phyloP scores from a whole-genome alignment of 2,113 vertebrate genomes.

The Misgurnus anguillicaudatus region DNA sequence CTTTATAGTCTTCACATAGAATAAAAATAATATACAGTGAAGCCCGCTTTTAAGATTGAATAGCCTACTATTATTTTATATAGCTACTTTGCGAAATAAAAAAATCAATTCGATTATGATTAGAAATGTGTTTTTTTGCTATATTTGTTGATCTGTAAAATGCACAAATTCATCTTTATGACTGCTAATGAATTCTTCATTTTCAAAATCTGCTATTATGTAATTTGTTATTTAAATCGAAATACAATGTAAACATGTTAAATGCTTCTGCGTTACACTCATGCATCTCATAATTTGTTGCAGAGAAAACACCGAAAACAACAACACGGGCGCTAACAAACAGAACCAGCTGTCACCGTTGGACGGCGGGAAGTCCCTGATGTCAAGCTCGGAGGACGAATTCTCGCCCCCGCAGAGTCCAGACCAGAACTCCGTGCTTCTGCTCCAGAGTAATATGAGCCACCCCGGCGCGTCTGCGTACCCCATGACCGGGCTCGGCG shows the following conservation, averaged over 20 bases:
- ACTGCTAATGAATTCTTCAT: too few relatives aligned
- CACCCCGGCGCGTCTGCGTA: slow-evolving; percentile 91
- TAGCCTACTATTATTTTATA: too few relatives aligned
- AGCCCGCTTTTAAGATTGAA: too few relatives aligned
- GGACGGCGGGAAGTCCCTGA: slow-evolving; percentile 96
- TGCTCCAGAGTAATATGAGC: slow-evolving; percentile 92
- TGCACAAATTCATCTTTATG: too few relatives aligned
- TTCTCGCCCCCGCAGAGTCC: slow-evolving; percentile 98
- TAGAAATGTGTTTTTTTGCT: too few relatives aligned
- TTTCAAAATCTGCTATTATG: too few relatives aligned
- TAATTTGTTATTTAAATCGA: too few relatives aligned
- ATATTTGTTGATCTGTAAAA: too few relatives aligned
- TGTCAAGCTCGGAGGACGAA: slow-evolving; percentile 99
- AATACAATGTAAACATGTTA: not conserved
- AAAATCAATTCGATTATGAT: too few relatives aligned
- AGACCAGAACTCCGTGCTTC: slow-evolving; percentile 96
- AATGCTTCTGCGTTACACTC: not conserved
- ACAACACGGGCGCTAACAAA: slow-evolving; percentile 95
- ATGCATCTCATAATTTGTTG: not conserved
- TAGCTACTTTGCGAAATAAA: too few relatives aligned
- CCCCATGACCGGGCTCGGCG: slow-evolving; percentile 84
- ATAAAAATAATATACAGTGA: not conserved
- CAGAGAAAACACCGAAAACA: slow-evolving; percentile 99
- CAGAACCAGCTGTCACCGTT: slow-evolving; percentile 97
- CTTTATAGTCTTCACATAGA: not conserved